Evolutionary conservation across 2,888 invertebrate genomes (phyloP), one percentile per base, ranked within the genome.

Genomic region (Spisula solida): DNA sequence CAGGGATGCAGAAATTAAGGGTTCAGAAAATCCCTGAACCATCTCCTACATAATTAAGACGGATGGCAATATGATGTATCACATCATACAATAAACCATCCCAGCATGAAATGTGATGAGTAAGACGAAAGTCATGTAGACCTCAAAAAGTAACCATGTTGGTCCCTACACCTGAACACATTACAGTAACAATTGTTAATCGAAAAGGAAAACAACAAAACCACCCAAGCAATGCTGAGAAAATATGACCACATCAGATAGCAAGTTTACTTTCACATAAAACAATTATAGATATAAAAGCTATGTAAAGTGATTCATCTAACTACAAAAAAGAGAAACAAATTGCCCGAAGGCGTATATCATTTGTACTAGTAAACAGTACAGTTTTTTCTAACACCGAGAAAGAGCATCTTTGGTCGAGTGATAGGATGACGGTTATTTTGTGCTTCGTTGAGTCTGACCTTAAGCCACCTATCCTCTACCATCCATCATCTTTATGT

Each of bases 401-500:
- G 47, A 20, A 47, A 48, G 47, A 51, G 81, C 25, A 81, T 31
- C 81, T 51, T 48, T 14, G 47, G 51, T 48, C 81, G 29, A 8
- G 25, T 25, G 31, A 81, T 55, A 51, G 51, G 51, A 81, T 25
- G 25, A 55, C 31, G 29, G n/a, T 51, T 48, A 51, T 81, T 51
- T 55, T 55, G 51, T 29, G 31, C 51, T 29, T 29, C 29, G 81
- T 51, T 55, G 48, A 51, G 18, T 51, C 29, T 51, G 81, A 81
- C 81, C 81, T 51, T 75, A 51, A 55, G 29, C 51, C 51, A 51
- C 48, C 81, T 25, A 51, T 81, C 55, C 48, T 16, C 14, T 55
- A 4, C 34, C 20, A 75, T 83, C 48, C 56, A 83, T 83, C 83
- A 82, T 83, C 31, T 60, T 34, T 75, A 83, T 75, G 70, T 83